A percentile compares a stretch with the other conserved stretches of the same genome.
Evolutionary conservation across 2,113 vertebrate species (phyloP).

Genomic region (Sebastes schlegelii): DNA sequence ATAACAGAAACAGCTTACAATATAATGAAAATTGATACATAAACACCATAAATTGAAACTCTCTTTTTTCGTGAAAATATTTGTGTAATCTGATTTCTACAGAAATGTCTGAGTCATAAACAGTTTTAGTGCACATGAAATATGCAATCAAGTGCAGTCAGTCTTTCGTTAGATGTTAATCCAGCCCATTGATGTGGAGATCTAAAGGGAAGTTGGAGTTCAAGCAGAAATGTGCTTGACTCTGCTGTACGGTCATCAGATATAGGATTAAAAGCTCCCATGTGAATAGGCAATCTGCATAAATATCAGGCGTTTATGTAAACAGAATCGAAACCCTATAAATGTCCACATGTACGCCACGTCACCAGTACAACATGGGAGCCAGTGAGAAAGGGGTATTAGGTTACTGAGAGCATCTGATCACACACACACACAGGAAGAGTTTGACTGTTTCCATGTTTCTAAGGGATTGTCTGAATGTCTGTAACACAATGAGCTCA

Average conservation of each 20-base stretch:
- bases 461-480: conserved; percentile 32
- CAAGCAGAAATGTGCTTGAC: conserved; percentile 41
- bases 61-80: conserved; percentile 31
- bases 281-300: conserved; percentile 42
- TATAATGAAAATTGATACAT: background rate
- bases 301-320: conserved; percentile 48
- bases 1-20: conserved; percentile 1
- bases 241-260: conserved; percentile 55
- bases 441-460: conserved; percentile 21
- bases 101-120: conserved; percentile 45
- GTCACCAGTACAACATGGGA: conserved; percentile 38
- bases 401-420: conserved; percentile 56
- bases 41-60: conserved; percentile 19
- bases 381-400: conserved; percentile 47
- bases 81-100: conserved; percentile 52
- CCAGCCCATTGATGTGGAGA: conserved; percentile 61
- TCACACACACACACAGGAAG: background rate
- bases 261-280: conserved; percentile 58
- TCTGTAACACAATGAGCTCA: conserved; percentile 37
- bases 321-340: conserved; percentile 32
- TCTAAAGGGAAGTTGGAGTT: conserved; percentile 49
- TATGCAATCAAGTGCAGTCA: conserved; percentile 42
- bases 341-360: conserved; percentile 26
- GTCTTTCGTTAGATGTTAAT: conserved; percentile 70
- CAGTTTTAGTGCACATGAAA: conserved; percentile 66